Evolutionary conservation across 30 jellyfish, hydroid and myxozoan genomes (phyloP).

Genomic region (Mastigias papua): DNA sequence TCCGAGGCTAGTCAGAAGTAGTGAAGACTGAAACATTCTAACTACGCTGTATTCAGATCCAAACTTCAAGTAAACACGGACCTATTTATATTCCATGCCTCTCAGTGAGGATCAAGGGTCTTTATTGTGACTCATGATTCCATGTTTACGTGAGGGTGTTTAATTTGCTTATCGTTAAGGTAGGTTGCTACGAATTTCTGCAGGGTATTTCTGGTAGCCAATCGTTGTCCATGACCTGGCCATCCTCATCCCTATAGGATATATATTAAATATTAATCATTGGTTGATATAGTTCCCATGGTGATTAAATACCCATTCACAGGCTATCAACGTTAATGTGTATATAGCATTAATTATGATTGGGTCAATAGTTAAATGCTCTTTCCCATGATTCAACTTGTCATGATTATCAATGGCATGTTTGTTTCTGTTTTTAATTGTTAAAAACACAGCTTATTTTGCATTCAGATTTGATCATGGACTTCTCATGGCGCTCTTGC

Average conservation of each 20-base stretch:
- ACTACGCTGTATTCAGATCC: too few relatives aligned
- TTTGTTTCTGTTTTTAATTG: neutral
- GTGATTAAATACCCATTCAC: constrained; percentile 17
- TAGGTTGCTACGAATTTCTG: too few relatives aligned
- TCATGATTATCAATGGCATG: neutral
- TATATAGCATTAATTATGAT: neutral
- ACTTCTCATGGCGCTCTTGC: neutral
- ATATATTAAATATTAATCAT: neutral
- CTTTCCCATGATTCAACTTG: constrained; percentile 7
- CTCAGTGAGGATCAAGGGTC: too few relatives aligned
- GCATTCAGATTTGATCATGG: neutral
- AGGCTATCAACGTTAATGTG: neutral
- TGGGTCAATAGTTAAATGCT: neutral
- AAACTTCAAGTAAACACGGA: too few relatives aligned
- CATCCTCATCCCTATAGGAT: neutral
- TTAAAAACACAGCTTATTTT: neutral
- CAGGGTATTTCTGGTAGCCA: too few relatives aligned
- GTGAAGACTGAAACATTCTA: too few relatives aligned
- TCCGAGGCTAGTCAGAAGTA: too few relatives aligned
- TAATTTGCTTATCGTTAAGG: too few relatives aligned
- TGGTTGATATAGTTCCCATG: constrained; percentile 2
- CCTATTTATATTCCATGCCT: too few relatives aligned
- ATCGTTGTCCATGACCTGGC: neutral
- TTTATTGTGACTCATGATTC: too few relatives aligned
- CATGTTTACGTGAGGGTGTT: too few relatives aligned